Conservation (phyloP, 2,113 vertebrate genomes). For the Syngnathus typhle region DNA sequence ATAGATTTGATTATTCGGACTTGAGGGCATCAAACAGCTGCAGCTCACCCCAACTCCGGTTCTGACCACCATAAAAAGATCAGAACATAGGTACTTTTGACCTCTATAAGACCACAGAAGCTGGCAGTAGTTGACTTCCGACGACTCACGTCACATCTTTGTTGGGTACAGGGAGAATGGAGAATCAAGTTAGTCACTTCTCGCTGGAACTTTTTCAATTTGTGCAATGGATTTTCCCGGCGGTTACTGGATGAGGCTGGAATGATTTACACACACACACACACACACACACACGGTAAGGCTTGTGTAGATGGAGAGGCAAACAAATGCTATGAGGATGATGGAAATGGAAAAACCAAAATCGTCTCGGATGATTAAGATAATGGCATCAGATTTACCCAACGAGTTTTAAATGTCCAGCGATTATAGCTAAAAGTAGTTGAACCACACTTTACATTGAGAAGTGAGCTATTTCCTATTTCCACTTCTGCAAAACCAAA, state of each 20-base stretch:
- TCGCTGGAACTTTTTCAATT: slow-evolving; percentile 12
- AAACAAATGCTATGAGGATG: not conserved
- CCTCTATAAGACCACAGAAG: not conserved
- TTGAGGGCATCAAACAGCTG: no score
- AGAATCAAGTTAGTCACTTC: slow-evolving; percentile 20
- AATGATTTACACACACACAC: slow-evolving; percentile 6
- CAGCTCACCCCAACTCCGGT: no score
- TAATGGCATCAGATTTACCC: not conserved
- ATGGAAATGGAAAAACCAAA: not conserved
- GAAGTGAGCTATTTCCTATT: not conserved
- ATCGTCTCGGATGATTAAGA: not conserved
- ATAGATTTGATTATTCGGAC: no score
- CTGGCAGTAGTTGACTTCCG: not conserved
- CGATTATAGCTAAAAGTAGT: not conserved
- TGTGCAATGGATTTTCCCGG: slow-evolving; percentile 40
- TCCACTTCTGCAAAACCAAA: not conserved
- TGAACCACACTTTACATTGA: not conserved
- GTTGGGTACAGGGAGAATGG: slow-evolving; percentile 19
- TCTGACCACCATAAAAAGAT: no score
- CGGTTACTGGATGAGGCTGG: slow-evolving; percentile 31
- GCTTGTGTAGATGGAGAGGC: slow-evolving; percentile 11
- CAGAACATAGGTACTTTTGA: not conserved
- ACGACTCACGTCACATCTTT: slow-evolving; percentile 13
- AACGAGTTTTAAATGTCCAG: not conserved
- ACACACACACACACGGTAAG: not conserved